Percentiles rank a stretch among this genome's conserved stretches.
Evolutionary conservation across 2,113 vertebrate genomes (phyloP).

Genomic region (Channa argus): DNA sequence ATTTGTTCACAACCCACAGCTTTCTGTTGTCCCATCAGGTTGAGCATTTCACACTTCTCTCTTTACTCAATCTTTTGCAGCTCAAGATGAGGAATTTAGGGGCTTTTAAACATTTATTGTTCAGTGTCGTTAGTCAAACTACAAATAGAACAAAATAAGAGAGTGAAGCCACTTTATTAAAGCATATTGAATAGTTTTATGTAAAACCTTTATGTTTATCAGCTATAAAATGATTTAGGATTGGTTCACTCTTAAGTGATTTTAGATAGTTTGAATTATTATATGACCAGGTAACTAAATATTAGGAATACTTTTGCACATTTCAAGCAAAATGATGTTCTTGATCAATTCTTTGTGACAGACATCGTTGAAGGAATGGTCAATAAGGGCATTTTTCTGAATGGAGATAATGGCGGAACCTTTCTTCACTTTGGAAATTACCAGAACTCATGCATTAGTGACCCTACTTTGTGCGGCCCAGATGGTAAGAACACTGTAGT

Average conservation of each 20-base stretch:
- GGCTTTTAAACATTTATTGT: background rate
- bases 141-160: background rate
- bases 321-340: background rate
- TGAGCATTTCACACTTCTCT: slow-evolving; percentile 23
- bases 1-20: slow-evolving; percentile 49
- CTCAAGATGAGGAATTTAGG: slow-evolving; percentile 5
- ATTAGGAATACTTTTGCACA: background rate
- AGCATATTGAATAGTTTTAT: background rate
- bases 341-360: slow-evolving; percentile 65
- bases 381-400: slow-evolving; percentile 91
- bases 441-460: slow-evolving; percentile 91
- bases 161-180: background rate
- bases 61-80: background rate
- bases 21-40: slow-evolving; percentile 35
- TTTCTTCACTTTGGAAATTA: slow-evolving; percentile 91
- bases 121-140: background rate
- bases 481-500: slow-evolving; percentile 84
- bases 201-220: slow-evolving; percentile 12
- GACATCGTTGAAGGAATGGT: slow-evolving; percentile 96
- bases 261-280: background rate
- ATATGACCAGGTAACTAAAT: background rate
- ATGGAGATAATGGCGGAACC: slow-evolving; percentile 85
- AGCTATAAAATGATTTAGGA: background rate
- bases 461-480: slow-evolving; percentile 88
- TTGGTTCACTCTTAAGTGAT: background rate